A percentile compares a stretch with the other conserved stretches of the same genome.
phyloP scores from a whole-genome alignment of 2,113 vertebrate species.

The Lampris incognitus region DNA sequence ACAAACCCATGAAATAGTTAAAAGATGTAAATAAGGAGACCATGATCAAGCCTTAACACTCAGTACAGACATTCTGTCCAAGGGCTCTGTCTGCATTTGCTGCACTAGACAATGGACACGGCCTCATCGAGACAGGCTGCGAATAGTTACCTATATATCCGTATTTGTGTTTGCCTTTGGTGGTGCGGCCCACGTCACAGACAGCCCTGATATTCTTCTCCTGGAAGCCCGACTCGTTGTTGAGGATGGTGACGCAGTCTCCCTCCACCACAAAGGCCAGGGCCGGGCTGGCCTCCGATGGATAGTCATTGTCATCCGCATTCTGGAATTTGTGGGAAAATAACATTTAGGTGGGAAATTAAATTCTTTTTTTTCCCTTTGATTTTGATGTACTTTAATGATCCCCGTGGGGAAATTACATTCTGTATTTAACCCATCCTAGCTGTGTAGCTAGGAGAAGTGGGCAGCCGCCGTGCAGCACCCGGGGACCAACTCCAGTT shows the following conservation, averaged over 20 bases:
- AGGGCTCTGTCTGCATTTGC: neutral
- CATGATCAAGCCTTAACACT: too few relatives aligned
- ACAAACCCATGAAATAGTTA: too few relatives aligned
- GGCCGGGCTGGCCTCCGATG: conserved; percentile 55
- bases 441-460: too few relatives aligned
- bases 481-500: too few relatives aligned
- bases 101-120: neutral
- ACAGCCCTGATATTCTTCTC: conserved; percentile 81
- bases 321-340: conserved; percentile 68
- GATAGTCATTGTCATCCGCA: conserved; percentile 84
- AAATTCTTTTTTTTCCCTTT: too few relatives aligned
- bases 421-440: too few relatives aligned
- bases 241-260: conserved; percentile 80
- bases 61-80: too few relatives aligned
- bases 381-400: too few relatives aligned
- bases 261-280: conserved; percentile 82
- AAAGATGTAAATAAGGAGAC: too few relatives aligned
- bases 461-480: too few relatives aligned
- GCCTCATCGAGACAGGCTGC: too few relatives aligned
- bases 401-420: too few relatives aligned
- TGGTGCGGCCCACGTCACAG: conserved; percentile 85
- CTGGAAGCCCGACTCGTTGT: conserved; percentile 84
- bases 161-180: conserved; percentile 84
- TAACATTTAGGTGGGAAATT: neutral
- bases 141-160: conserved; percentile 82